These are phyloP conservation scores for Gavia stellata DNA, from an alignment of 2,113 vertebrate genomes.

Conservation along the genomic window DNA sequence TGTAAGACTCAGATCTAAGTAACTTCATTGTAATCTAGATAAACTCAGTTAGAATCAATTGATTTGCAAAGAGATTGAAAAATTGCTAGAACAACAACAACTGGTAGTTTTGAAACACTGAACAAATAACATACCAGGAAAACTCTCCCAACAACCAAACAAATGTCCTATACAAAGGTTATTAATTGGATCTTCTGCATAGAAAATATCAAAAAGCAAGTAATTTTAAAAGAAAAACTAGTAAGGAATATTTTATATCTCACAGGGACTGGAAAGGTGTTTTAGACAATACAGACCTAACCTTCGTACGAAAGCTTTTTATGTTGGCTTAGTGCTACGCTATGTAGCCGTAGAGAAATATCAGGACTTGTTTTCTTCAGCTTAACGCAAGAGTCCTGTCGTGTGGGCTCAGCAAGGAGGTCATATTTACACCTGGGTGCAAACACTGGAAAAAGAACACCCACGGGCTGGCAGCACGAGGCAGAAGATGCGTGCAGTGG, in stretches of 20 bases:
- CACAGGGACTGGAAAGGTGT: too few relatives aligned
- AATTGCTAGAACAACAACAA: too few relatives aligned
- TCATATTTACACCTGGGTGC: too few relatives aligned
- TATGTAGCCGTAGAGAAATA: background rate
- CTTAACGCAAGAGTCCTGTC: background rate
- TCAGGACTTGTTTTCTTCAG: too few relatives aligned
- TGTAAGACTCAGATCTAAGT: background rate
- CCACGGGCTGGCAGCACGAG: background rate
- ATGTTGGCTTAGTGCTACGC: fast-evolving
- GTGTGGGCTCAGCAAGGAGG: background rate
- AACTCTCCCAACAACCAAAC: background rate
- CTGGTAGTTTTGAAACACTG: background rate
- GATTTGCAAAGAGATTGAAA: background rate
- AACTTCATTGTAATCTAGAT: too few relatives aligned
- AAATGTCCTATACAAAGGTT: background rate
- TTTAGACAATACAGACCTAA: too few relatives aligned
- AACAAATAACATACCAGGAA: background rate
- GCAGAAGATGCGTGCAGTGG: fast-evolving
- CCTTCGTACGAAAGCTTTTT: background rate
- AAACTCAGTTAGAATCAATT: background rate
- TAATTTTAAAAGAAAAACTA: background rate
- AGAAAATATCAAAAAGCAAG: background rate
- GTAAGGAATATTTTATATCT: background rate
- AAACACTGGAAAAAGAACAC: too few relatives aligned
- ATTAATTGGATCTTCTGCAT: too few relatives aligned